Evolutionary conservation across 2,797 vertebrate genomes (phyloP).

Genomic region (Clarias fuscus): DNA sequence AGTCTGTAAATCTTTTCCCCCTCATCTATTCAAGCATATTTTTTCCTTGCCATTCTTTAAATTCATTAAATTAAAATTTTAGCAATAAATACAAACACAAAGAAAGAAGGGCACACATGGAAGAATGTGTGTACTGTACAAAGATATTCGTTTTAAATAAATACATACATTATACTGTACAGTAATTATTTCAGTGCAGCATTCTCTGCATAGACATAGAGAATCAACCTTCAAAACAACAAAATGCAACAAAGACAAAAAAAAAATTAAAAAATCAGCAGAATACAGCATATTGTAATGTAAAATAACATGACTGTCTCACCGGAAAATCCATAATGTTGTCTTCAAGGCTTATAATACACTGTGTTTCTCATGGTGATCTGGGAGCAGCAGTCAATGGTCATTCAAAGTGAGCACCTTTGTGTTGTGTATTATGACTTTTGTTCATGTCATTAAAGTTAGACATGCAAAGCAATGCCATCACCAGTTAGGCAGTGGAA

Average conservation of each 20-base stretch:
- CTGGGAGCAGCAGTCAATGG: not conserved
- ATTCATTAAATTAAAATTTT: too few species aligned
- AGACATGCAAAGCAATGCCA: conserved; percentile 49
- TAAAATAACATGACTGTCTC: not conserved
- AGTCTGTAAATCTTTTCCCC: too few species aligned
- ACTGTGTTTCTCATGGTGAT: not conserved
- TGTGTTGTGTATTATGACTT: conserved; percentile 11
- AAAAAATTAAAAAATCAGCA: not conserved
- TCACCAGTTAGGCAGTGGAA: conserved; percentile 64
- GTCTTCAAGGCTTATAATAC: conserved; percentile 3
- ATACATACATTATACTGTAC: not conserved
- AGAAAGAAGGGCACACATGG: not conserved
- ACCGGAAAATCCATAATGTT: conserved; percentile 25
- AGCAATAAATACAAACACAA: not conserved
- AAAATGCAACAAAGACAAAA: not conserved
- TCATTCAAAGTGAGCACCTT: conserved; percentile 4
- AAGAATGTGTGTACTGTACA: not conserved
- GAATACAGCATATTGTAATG: not conserved
- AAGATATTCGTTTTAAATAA: not conserved
- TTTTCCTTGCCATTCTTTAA: not conserved
- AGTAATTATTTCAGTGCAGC: not conserved
- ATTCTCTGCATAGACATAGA: not conserved
- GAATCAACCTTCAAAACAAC: not conserved
- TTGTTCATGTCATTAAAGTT: conserved; percentile 47
- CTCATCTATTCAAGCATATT: not conserved